Percentiles rank a stretch among this genome's conserved stretches.
Conservation (phyloP, 2,113 vertebrate genomes). For the Catagonus wagneri region DNA sequence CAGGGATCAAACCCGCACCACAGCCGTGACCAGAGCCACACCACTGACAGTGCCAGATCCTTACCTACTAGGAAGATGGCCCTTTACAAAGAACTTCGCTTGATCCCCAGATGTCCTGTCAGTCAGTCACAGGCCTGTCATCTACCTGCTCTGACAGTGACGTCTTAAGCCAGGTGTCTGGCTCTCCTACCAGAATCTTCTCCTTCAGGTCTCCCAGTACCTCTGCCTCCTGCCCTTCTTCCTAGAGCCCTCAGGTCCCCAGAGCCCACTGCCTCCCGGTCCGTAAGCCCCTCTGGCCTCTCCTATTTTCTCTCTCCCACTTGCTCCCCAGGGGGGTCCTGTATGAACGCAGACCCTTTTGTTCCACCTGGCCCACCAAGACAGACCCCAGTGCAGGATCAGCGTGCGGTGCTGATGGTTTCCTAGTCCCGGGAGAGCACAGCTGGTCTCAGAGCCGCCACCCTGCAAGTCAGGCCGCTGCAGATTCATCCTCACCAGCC, state of each 20-base stretch:
- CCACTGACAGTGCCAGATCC: too few species aligned
- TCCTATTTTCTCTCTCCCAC: not conserved
- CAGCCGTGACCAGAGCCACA: too few species aligned
- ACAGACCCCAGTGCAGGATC: not conserved
- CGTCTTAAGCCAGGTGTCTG: rapidly evolving
- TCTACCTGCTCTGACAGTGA: too few species aligned
- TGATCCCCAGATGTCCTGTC: not conserved
- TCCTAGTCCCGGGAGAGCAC: not conserved
- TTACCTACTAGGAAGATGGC: too few species aligned
- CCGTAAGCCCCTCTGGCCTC: not conserved
- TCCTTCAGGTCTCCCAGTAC: not conserved
- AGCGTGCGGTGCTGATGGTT: rapidly evolving
- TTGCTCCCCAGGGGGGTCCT: not conserved
- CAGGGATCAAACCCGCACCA: too few species aligned
- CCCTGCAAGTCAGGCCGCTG: not conserved
- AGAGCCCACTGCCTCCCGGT: not conserved
- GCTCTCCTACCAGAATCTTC: rapidly evolving
- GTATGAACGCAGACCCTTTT: not conserved
- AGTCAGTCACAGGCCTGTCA: not conserved
- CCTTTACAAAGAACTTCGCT: not conserved
- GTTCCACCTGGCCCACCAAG: not conserved
- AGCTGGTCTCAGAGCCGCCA: not conserved
- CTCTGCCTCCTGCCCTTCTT: not conserved
- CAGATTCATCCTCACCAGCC: not conserved
- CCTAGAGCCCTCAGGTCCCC: not conserved